A percentile compares a stretch with the other conserved stretches of the same genome.
Evolutionary conservation across 2,888 invertebrate genomes (phyloP).

Genomic region (Drosophila paranaensis): DNA sequence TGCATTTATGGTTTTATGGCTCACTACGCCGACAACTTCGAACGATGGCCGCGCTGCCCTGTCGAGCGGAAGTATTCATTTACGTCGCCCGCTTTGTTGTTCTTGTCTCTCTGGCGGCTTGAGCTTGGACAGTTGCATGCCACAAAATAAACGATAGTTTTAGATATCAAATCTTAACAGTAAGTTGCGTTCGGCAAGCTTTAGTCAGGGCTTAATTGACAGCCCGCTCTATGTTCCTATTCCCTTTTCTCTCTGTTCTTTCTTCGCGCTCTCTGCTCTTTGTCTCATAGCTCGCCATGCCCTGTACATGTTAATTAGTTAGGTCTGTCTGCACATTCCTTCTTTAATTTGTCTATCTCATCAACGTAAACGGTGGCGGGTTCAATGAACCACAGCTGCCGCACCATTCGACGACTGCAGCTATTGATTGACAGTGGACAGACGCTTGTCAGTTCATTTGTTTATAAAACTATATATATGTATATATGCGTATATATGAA

Average conservation of each 20-base stretch:
- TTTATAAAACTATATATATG: conserved; percentile 32
- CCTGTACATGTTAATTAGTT: conserved; percentile 67
- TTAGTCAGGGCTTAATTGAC: conserved; percentile 38
- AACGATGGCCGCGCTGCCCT: conserved; percentile 33
- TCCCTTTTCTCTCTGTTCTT: not conserved
- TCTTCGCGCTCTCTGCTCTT: conserved; percentile 28
- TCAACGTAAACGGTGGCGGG: conserved; percentile 56
- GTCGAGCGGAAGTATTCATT: conserved; percentile 72
- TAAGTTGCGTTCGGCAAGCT: conserved; percentile 42
- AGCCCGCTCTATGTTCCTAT: conserved; percentile 20
- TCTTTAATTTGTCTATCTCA: conserved; percentile 72
- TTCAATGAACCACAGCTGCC: conserved; percentile 56
- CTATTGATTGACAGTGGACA: conserved; percentile 76
- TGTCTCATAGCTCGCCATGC: conserved; percentile 15
- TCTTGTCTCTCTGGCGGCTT: conserved; percentile 18
- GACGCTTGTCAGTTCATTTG: conserved; percentile 48
- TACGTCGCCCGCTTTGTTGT: conserved; percentile 54
- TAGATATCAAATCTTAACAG: conserved; percentile 55
- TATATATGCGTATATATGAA: conserved; percentile 6
- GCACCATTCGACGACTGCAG: conserved; percentile 57
- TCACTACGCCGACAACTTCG: conserved; percentile 56
- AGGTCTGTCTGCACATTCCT: conserved; percentile 58
- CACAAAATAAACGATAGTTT: conserved; percentile 44
- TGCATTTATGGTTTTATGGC: conserved; percentile 79
- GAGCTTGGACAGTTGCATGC: conserved; percentile 37